These are phyloP conservation scores for Drosophila mayri DNA, from an alignment of 1,140 invertebrate genomes.

Conservation along the genomic window DNA sequence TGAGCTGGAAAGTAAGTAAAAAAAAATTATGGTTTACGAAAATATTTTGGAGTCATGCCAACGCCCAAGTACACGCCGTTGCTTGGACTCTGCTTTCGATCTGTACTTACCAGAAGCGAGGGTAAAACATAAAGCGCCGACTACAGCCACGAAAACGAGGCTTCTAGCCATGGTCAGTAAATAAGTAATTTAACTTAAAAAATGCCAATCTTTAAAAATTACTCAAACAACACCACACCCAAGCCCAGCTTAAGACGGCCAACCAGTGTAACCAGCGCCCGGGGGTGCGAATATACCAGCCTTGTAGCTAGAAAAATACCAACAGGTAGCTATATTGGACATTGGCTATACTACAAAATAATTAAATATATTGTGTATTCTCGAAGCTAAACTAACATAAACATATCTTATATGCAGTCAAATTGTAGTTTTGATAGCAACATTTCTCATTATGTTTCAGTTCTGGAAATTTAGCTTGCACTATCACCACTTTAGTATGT, in stretches of 20 bases:
- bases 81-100: not conserved
- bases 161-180: slow-evolving; percentile 47
- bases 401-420: too few species aligned
- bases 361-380: too few species aligned
- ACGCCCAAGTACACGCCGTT: slow-evolving; percentile 46
- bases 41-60: slow-evolving; percentile 37
- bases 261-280: slow-evolving; percentile 6
- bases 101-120: slow-evolving; percentile 49
- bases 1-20: slow-evolving; percentile 50
- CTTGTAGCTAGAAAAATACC: slow-evolving; percentile 6
- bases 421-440: not conserved
- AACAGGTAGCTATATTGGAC: slow-evolving; percentile 12
- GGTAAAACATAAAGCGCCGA: slow-evolving; percentile 44
- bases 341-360: not conserved
- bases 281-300: not conserved
- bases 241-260: slow-evolving; percentile 43
- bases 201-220: slow-evolving; percentile 25
- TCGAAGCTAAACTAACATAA: too few species aligned
- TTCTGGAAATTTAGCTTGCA: too few species aligned
- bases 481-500: not conserved
- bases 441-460: not conserved
- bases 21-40: slow-evolving; percentile 19
- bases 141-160: slow-evolving; percentile 37
- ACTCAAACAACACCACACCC: slow-evolving; percentile 54
- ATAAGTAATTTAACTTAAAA: slow-evolving; percentile 24